These are phyloP conservation scores for Pterois miles DNA, from an alignment of 2,797 vertebrate genomes.

Conservation along the genomic window DNA sequence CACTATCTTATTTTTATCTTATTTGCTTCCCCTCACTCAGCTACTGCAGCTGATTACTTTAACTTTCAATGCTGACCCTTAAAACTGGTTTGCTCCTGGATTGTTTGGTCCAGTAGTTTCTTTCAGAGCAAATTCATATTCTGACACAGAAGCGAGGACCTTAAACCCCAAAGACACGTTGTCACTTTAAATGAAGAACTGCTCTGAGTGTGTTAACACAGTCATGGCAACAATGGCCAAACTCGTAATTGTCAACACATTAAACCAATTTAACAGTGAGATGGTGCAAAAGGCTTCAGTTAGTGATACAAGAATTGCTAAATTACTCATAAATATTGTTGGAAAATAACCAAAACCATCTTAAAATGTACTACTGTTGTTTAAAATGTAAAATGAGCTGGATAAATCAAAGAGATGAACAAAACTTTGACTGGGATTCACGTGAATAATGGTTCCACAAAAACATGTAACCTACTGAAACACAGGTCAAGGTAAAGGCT, in stretches of 20 bases:
- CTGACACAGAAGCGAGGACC: not conserved
- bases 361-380: not conserved
- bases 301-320: not conserved
- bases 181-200: not conserved
- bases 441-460: not conserved
- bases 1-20: too few species aligned
- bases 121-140: not conserved
- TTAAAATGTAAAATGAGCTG: not conserved
- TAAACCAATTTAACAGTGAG: not conserved
- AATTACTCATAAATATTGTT: not conserved
- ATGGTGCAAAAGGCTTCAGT: not conserved
- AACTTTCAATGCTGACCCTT: not conserved
- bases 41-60: not conserved
- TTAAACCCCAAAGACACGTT: not conserved
- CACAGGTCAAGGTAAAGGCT: constrained; percentile 36
- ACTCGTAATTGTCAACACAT: not conserved
- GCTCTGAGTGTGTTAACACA: not conserved
- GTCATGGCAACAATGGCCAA: not conserved
- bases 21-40: not conserved
- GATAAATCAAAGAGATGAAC: not conserved
- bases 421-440: not conserved
- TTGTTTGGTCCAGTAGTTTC: not conserved
- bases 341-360: not conserved
- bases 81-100: not conserved
- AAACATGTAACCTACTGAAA: not conserved